Evolutionary conservation across 2,797 vertebrate species (phyloP), one percentile per base, ranked within the genome.

Genomic region (Micropoecilia bifurca): DNA sequence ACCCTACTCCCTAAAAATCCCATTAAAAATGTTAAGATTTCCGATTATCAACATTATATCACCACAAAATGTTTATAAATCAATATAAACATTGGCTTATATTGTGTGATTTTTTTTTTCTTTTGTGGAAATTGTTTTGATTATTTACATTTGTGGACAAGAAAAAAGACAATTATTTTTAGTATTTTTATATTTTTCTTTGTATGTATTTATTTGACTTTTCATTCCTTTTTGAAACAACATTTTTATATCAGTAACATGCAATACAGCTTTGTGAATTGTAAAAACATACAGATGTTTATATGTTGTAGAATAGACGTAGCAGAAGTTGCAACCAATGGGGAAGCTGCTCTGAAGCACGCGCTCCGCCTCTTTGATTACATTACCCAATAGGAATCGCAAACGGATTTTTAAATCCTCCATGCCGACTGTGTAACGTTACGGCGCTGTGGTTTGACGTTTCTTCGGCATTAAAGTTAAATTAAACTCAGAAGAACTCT

Each of bases 341-440:
- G 71, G 61, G 84, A 14, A 28, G 4, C 73, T 18, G 1, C 80
- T 53, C 74, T 78, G 36, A 48, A 1, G 46, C 36, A 72, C 14
- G 5, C 0, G 68, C 71, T 73, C 81, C 0, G 83, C 88, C 73
- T 0, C 22, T 1, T 3, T 16, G 3, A 69, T 0, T 2, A 43
- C 83, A 41, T 2, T 36, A 87, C 75, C 95, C 95, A 96, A 95
- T 95, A 36, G 88, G 71, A 82, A 61, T 16, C 0, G 39, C 3
- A 0, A 57, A 12, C 33, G 9, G 61, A 10, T 88, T 95, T 95
- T 95, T 92, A 93, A 95, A 93, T 85, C 84, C 75, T 59, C 76
- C 87, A 78, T 10, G 48, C 55, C 68, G 14, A 4, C 36, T 0
- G 33, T 0, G 33, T 13, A 0, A 18, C 3, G 43, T 1, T 0